Conservation (phyloP, 2,113 vertebrate genomes). For the Heterotis niloticus region DNA sequence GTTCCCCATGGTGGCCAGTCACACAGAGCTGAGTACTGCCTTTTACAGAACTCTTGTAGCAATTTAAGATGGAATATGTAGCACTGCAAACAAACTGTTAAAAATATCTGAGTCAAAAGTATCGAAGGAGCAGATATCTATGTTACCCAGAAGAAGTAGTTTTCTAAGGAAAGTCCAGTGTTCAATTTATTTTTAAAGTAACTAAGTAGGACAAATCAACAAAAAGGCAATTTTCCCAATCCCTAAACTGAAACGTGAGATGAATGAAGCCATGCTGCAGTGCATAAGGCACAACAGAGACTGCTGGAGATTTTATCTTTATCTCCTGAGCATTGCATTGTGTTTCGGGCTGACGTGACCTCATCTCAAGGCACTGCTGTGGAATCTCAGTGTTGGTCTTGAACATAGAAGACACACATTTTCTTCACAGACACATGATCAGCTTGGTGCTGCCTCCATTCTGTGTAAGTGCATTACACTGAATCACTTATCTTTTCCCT, state of each 20-base stretch:
- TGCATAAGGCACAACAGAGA: no score
- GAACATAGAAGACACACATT: background rate
- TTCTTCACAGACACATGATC: background rate
- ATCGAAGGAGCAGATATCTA: no score
- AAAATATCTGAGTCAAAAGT: background rate
- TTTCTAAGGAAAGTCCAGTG: no score
- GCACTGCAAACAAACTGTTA: background rate
- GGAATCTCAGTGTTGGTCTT: background rate
- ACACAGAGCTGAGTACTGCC: background rate
- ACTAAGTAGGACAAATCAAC: no score
- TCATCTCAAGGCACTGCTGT: background rate
- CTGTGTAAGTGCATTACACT: background rate
- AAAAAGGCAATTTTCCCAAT: no score
- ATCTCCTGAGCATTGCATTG: background rate
- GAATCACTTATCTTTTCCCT: slow-evolving; percentile 6
- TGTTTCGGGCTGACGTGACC: background rate
- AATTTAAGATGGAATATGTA: background rate
- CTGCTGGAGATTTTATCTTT: background rate
- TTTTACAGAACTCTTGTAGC: background rate
- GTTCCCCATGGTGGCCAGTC: slow-evolving; percentile 30
- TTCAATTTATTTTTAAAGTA: no score
- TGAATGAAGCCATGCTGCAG: no score
- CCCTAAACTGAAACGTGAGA: no score
- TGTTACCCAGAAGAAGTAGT: no score
- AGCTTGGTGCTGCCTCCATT: background rate